A percentile compares a stretch with the other conserved stretches of the same genome.
phyloP scores from a whole-genome alignment of 2,888 invertebrate genomes.

The Lycocerus yunnanus region DNA sequence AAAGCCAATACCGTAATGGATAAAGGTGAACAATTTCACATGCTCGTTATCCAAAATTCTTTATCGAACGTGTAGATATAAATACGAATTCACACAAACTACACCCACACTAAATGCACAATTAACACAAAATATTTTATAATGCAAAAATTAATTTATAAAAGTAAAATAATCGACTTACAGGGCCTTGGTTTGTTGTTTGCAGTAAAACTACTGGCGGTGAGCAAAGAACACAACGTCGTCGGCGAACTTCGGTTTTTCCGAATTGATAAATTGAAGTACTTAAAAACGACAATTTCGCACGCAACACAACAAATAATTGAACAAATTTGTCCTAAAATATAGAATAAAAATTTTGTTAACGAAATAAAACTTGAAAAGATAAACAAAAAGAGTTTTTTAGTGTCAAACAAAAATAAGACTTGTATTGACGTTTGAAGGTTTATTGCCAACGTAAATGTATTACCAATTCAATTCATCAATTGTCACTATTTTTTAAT shows the following conservation, averaged over 20 bases:
- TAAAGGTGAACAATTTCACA: slow-evolving; percentile 2
- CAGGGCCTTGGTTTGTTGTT: slow-evolving; percentile 59
- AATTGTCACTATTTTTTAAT: not conserved
- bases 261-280: slow-evolving; percentile 33
- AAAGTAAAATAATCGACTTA: slow-evolving; percentile 53
- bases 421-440: slow-evolving; percentile 31
- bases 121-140: not conserved
- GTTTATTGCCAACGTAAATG: slow-evolving; percentile 12
- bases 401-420: slow-evolving; percentile 32
- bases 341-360: slow-evolving; percentile 26
- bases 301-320: not conserved
- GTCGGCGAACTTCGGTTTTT: slow-evolving; percentile 34
- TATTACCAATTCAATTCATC: not conserved
- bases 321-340: slow-evolving; percentile 18
- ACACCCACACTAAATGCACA: slow-evolving; percentile 7
- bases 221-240: slow-evolving; percentile 14
- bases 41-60: not conserved
- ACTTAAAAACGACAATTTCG: slow-evolving; percentile 19
- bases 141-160: slow-evolving; percentile 13
- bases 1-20: slow-evolving; percentile 1
- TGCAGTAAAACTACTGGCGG: slow-evolving; percentile 34
- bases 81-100: not conserved
- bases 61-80: not conserved
- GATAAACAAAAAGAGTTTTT: slow-evolving; percentile 27
- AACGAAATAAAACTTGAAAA: slow-evolving; percentile 22